Base-by-base conservation (phyloP, 2,113 vertebrate genomes). In the Hyperopisus bebe region DNA sequence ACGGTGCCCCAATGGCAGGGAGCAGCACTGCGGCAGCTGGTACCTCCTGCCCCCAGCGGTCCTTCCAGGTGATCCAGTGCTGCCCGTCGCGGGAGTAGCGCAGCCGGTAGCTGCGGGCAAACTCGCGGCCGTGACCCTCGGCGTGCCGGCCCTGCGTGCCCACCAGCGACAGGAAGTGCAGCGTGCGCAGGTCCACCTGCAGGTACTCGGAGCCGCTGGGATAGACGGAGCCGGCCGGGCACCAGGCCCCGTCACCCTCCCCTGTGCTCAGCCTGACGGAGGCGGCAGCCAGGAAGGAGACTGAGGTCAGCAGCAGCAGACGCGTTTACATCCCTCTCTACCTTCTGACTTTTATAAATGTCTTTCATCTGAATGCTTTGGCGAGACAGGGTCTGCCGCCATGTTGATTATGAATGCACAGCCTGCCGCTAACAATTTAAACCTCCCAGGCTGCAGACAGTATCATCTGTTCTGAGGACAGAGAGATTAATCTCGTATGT, bases 141-240 rank as follows among this genome's bases (percentile, higher is more conserved):
- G 98, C 98, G 0, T 99, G 97, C 13, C 98, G 97, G 3, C 98
- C 98, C 93, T 99, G 98, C 0, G 97, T 99, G 87, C 97, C 97
- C 89, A 97, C 97, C 94, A 99, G 93, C 1, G 98, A 97, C 92
- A 99, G 94, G 91, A 98, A 95, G 93, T 98, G 95, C 15, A 99
- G 95, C 8, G 90, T 94, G 31, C 90, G 95, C 48, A 99, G 95
- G 89, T 98, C 97, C 88, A 99, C 95, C 95, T 99, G 97, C 89
- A 99, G 95, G 92, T 97, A 99, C 91, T 99, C 98, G 0, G 96
- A 96, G 55, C 95, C 97, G 1, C 93, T 95, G 8, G 97, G 97
- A 47, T 95, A 98, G 46, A 99, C 97, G 0, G 97, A 92, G 35
- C 95, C 97, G n/a, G 95, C 95, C 0, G 98, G 98, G 89, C 98